Evolutionary conservation across 2,113 vertebrate species (phyloP), one percentile per base, ranked within the genome.

Genomic region (Oreotragus oreotragus): DNA sequence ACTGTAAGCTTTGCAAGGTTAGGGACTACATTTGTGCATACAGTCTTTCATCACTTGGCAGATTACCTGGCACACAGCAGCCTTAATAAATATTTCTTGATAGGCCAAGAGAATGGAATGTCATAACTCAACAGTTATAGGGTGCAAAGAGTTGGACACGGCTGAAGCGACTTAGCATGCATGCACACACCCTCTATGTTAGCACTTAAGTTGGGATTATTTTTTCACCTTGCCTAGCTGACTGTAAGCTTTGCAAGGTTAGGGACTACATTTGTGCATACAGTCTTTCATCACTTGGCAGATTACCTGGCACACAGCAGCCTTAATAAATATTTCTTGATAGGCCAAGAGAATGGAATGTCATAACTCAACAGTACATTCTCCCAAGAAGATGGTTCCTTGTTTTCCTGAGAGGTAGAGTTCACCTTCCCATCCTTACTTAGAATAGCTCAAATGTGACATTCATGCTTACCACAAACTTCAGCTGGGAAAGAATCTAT

Each of bases 381-480:
- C 45, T 70, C 47, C 49, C 17, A 47, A 58, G 62, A 77, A 79
- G 84, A 60, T 10, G 8, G 28, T 70, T 53, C 16, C 79, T 83
- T 57, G 3, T 89, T 58, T 89, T 87, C 66, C 55, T 70, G 45
- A 60, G 17, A 28, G 10, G n/a, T 49, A 27, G 17, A 30, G 19
- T n/a, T 47, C 13, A 55, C 73, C 27, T 86, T 79, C 27, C 80
- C 15, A 80, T 86, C 39, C 49, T n/a, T 36, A 28, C 33, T 94
- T 70, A 79, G 70, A 79, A 51, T 47, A 49, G n/a, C 51, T 94
- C n/a, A 90, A 64, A n/a, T n/a, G n/a, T n/a, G n/a, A 45, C 53
- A 39, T 58, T 91, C 58, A 43, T 49, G 11, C 57, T 80, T 28
- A 88, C 36, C 33, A 39, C 36, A 58, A 6, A 58, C 49, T n/a